Percentiles rank a stretch among this genome's conserved stretches.
These are phyloP conservation scores for Pseudomyrmex pallidus DNA, from an alignment of 1,140 invertebrate genomes.

Conservation along the genomic window DNA sequence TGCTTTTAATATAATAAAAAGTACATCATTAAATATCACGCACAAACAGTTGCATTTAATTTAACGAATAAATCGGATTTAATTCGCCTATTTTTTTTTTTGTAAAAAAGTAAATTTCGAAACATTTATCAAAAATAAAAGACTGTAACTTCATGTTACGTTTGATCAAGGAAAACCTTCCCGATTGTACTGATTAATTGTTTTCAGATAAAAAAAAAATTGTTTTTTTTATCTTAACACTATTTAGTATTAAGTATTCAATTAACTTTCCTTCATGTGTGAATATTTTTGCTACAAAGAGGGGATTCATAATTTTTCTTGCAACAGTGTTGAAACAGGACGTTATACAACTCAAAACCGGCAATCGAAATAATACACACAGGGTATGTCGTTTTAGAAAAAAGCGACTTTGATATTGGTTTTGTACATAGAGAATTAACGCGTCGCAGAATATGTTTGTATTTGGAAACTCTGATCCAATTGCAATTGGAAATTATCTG, in stretches of 20 bases:
- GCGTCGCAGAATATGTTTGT: slow-evolving; percentile 42
- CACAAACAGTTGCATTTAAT: background rate
- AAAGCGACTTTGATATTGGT: no score
- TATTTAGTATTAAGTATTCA: slow-evolving; percentile 31
- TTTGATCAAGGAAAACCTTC: slow-evolving; percentile 18
- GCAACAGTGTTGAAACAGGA: slow-evolving; percentile 53
- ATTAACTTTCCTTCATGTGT: slow-evolving; percentile 61
- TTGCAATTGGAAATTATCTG: background rate
- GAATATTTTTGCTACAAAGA: slow-evolving; percentile 60
- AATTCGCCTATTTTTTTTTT: background rate
- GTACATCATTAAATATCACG: background rate
- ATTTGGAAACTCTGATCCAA: slow-evolving; percentile 10
- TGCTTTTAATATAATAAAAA: no score
- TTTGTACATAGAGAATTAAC: slow-evolving; percentile 57
- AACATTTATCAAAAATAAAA: slow-evolving; percentile 17
- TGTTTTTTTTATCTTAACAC: slow-evolving; percentile 52
- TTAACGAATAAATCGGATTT: background rate
- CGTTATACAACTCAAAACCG: slow-evolving; percentile 52
- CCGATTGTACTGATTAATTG: background rate
- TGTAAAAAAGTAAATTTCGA: background rate
- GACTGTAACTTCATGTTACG: background rate
- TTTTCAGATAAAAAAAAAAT: slow-evolving; percentile 8
- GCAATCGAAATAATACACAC: slow-evolving; percentile 52
- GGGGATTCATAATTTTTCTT: slow-evolving; percentile 47
- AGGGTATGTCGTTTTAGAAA: slow-evolving; percentile 19